Conservation (phyloP, 1,140 invertebrate genomes). For the Metaphire vulgaris region DNA sequence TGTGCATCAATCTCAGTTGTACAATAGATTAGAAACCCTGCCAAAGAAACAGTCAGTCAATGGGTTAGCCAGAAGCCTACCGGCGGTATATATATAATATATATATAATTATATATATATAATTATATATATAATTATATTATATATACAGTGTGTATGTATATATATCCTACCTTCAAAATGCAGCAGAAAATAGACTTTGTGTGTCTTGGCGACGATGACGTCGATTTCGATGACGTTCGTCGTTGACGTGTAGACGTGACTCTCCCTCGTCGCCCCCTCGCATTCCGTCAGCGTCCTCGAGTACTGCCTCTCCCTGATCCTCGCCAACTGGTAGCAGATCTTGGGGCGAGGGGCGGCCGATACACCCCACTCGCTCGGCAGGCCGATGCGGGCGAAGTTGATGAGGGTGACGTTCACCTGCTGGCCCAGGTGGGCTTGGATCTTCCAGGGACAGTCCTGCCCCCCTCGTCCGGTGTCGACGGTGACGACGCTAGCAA, state of each 20-base stretch:
- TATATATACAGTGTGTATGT: too few species aligned
- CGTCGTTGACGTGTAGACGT: not conserved
- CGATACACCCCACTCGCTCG: not conserved
- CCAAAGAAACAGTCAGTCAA: too few species aligned
- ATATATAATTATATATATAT: too few species aligned
- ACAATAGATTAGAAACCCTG: too few species aligned
- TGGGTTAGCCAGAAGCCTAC: too few species aligned
- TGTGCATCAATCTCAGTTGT: too few species aligned
- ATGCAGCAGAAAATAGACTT: not conserved
- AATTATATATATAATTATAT: too few species aligned
- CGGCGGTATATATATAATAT: too few species aligned
- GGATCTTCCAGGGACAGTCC: not conserved
- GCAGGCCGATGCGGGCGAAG: not conserved
- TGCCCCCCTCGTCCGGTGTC: not conserved
- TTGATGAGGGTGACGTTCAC: not conserved
- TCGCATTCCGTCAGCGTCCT: not conserved
- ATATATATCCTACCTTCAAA: not conserved
- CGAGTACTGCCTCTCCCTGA: constrained; percentile 10
- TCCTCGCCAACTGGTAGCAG: constrained; percentile 7
- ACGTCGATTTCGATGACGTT: not conserved
- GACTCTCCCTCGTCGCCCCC: not conserved
- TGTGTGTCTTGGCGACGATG: not conserved
- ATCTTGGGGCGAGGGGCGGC: not conserved
- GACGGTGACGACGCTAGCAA: constrained; percentile 53
- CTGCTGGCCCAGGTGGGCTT: not conserved